A percentile compares a stretch with the other conserved stretches of the same genome.
These are phyloP conservation scores for Taenaris catops DNA, from an alignment of 2,888 invertebrate species.

Conservation along the genomic window DNA sequence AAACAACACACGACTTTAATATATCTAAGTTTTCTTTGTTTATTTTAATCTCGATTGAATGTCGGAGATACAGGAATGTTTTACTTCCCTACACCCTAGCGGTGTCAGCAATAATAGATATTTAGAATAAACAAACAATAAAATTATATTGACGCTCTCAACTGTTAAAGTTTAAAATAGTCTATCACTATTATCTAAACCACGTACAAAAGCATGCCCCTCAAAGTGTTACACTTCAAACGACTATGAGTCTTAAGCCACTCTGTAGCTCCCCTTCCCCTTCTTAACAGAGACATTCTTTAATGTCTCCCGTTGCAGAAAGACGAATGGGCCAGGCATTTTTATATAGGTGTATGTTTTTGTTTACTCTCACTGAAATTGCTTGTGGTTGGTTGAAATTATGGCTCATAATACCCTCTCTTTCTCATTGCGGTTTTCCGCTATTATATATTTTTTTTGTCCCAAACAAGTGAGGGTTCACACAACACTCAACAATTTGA, in stretches of 20 bases:
- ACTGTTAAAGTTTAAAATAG: conserved; percentile 31
- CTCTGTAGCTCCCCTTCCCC: conserved; percentile 56
- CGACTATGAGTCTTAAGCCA: conserved; percentile 51
- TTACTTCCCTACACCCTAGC: conserved; percentile 36
- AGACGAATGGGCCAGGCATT: conserved; percentile 76
- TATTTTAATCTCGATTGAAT: conserved; percentile 6
- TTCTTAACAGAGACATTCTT: conserved; percentile 73
- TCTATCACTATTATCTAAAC: conserved; percentile 20
- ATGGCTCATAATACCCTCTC: conserved; percentile 59
- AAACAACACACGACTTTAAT: no score
- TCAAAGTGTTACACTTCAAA: conserved; percentile 30
- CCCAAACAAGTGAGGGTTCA: conserved; percentile 1
- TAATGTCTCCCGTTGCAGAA: conserved; percentile 71
- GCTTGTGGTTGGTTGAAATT: conserved; percentile 67
- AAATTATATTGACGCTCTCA: conserved; percentile 26
- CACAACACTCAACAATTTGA: conserved; percentile 19
- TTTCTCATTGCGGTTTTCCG: conserved; percentile 61
- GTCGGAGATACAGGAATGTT: conserved; percentile 5
- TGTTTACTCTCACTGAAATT: conserved; percentile 61
- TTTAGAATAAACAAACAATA: conserved; percentile 46
- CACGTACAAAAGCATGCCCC: conserved; percentile 8
- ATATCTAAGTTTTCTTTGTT: no score
- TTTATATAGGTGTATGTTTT: conserved; percentile 73
- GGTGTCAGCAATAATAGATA: conserved; percentile 57
- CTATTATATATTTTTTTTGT: conserved; percentile 33